These are phyloP conservation scores for Trematomus loennbergii DNA, from an alignment of 2,113 vertebrate genomes.

Conservation along the genomic window DNA sequence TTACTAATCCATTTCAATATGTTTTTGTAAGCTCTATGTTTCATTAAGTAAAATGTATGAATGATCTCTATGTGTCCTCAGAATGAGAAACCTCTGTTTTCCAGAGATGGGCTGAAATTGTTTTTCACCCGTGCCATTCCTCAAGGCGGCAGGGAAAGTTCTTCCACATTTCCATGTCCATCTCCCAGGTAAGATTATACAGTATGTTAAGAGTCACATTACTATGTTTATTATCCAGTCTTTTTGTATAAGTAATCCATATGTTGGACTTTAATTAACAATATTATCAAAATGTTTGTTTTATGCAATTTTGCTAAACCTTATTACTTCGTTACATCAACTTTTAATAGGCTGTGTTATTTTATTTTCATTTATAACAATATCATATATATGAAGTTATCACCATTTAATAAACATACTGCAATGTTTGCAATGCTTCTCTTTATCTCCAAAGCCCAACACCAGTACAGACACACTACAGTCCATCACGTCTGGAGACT, in stretches of 20 bases:
- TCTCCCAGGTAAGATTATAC: constrained; percentile 86
- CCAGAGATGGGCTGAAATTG: constrained; percentile 91
- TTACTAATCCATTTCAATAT: background rate
- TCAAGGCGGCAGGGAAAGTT: constrained; percentile 95
- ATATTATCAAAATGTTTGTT: too few species aligned
- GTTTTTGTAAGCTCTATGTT: background rate
- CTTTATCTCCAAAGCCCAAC: constrained; percentile 86
- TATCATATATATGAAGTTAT: background rate
- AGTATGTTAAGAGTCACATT: background rate
- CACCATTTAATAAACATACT: background rate
- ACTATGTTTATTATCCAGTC: background rate
- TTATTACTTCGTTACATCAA: background rate
- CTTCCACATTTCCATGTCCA: constrained; percentile 94
- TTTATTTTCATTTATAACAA: background rate
- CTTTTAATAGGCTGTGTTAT: background rate
- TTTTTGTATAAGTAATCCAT: background rate
- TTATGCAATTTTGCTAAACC: too few species aligned
- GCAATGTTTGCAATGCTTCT: background rate
- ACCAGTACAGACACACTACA: constrained; percentile 93
- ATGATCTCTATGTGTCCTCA: constrained; percentile 64
- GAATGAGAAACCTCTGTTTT: constrained; percentile 95
- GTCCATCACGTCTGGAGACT: constrained; percentile 95
- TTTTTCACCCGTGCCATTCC: constrained; percentile 95
- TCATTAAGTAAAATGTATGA: background rate
- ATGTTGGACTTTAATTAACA: background rate